phyloP scores from a whole-genome alignment of 2,797 vertebrate species.

The Smutsia gigantea region DNA sequence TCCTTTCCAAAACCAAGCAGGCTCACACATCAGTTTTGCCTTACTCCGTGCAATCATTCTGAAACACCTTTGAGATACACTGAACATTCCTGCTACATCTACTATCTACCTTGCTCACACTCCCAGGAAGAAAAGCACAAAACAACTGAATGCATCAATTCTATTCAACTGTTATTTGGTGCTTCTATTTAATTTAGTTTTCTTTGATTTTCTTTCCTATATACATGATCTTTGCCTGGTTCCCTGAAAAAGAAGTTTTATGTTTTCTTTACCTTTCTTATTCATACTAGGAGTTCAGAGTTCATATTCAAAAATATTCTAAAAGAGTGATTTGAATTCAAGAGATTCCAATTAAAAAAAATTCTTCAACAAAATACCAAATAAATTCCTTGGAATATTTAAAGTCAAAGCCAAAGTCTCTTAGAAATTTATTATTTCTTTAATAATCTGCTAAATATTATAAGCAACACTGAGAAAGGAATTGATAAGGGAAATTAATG shows the following conservation, averaged over 20 bases:
- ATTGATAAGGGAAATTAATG: background rate
- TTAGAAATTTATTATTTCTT: constrained; percentile 18
- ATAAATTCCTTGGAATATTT: constrained; percentile 9
- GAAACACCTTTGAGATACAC: background rate
- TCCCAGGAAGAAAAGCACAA: background rate
- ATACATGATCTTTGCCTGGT: background rate
- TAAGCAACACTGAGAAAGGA: background rate
- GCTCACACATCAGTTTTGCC: background rate
- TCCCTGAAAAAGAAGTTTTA: background rate
- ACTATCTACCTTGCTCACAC: background rate
- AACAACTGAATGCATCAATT: background rate
- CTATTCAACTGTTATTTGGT: background rate
- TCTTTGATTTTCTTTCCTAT: background rate
- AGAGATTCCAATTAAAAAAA: background rate
- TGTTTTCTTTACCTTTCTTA: background rate
- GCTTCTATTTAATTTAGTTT: background rate
- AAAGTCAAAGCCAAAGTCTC: background rate
- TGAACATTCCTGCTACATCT: background rate
- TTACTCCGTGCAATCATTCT: background rate
- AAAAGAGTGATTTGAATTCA: background rate
- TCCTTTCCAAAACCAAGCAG: background rate
- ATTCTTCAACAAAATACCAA: background rate
- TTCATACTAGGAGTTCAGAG: background rate
- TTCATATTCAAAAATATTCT: background rate
- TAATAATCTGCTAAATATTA: background rate